Conservation (phyloP, 2,797 vertebrate species). For the Spea hammondii region DNA sequence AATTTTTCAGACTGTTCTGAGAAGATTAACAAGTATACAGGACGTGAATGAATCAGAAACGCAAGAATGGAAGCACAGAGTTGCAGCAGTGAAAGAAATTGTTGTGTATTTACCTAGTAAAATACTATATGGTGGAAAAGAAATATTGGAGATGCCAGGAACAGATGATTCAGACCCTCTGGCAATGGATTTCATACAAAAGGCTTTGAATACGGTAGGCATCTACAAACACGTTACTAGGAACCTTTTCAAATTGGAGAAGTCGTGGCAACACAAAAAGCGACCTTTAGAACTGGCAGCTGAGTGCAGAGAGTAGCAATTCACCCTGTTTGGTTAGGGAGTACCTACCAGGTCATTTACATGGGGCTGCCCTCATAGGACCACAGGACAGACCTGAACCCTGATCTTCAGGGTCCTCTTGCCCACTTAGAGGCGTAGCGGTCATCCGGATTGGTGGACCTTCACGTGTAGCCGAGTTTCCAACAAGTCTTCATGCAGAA, state of each 20-base stretch:
- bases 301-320: too few species aligned
- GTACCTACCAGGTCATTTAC: too few species aligned
- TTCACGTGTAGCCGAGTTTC: too few species aligned
- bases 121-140: constrained; percentile 28
- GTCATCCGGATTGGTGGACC: too few species aligned
- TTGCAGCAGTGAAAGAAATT: constrained; percentile 27
- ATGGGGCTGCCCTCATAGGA: too few species aligned
- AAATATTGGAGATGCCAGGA: constrained; percentile 37
- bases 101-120: constrained; percentile 34
- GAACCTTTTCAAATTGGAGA: not conserved
- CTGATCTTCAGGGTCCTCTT: too few species aligned
- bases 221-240: not conserved
- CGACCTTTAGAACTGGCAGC: too few species aligned
- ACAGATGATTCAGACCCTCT: constrained; percentile 30
- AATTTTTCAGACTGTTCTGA: not conserved
- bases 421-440: too few species aligned
- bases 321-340: too few species aligned
- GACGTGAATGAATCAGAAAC: not conserved
- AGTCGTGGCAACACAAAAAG: not conserved
- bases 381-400: too few species aligned
- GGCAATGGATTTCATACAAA: not conserved
- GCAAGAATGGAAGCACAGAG: not conserved
- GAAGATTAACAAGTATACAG: constrained; percentile 9
- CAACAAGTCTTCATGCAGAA: too few species aligned
- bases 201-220: constrained; percentile 7